Percentiles rank a stretch among this genome's conserved stretches.
phyloP scores from a whole-genome alignment of 2,888 invertebrate species.

The Cantharis flavilabris region DNA sequence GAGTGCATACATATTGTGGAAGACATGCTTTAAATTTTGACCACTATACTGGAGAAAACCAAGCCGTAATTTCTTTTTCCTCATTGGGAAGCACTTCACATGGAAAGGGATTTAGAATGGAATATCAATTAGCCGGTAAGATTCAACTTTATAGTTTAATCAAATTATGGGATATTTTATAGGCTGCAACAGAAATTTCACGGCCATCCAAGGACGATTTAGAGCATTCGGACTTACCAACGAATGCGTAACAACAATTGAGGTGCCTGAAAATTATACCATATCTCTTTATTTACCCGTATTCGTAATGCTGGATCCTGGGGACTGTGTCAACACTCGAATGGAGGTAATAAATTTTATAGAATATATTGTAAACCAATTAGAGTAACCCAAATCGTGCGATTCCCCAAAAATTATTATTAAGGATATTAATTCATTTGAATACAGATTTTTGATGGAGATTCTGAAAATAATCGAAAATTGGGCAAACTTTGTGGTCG shows the following conservation, averaged over 20 bases:
- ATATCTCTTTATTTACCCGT: slow-evolving; percentile 72
- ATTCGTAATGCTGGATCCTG: slow-evolving; percentile 54
- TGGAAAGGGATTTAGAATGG: slow-evolving; percentile 70
- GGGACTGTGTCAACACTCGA: slow-evolving; percentile 51
- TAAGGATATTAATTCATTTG: slow-evolving; percentile 6
- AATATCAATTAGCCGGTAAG: slow-evolving; percentile 60
- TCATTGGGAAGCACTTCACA: slow-evolving; percentile 48
- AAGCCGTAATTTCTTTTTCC: slow-evolving; percentile 59
- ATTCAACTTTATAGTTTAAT: slow-evolving; percentile 7
- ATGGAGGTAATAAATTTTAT: slow-evolving; percentile 46
- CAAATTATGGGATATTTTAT: slow-evolving; percentile 15
- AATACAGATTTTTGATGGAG: slow-evolving; percentile 59
- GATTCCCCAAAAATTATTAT: neutral
- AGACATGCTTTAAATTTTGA: slow-evolving; percentile 54
- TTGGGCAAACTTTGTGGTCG: slow-evolving; percentile 61
- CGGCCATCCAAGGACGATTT: slow-evolving; percentile 71
- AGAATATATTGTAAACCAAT: too few relatives aligned
- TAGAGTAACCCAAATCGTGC: neutral
- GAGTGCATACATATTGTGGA: slow-evolving; percentile 60
- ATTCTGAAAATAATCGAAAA: slow-evolving; percentile 40
- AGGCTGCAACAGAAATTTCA: slow-evolving; percentile 74
- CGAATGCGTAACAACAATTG: slow-evolving; percentile 69
- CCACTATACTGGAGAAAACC: slow-evolving; percentile 55
- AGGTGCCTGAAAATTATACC: slow-evolving; percentile 67
- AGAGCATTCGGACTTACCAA: slow-evolving; percentile 51